phyloP scores from a whole-genome alignment of 2,888 invertebrate genomes.

The Campoletis raptor region DNA sequence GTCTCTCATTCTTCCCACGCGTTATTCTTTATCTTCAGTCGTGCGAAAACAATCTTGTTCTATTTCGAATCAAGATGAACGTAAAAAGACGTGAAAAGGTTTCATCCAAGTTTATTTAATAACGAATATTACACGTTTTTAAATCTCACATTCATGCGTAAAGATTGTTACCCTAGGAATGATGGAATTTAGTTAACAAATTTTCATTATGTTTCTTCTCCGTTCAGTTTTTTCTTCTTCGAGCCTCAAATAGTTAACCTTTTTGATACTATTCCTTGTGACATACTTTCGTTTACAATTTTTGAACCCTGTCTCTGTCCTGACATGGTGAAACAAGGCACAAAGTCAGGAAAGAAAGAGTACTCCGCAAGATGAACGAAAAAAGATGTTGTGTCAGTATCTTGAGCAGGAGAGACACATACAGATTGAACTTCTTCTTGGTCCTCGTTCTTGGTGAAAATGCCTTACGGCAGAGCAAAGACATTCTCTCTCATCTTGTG shows the following conservation, averaged over 20 bases:
- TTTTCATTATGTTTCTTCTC: not conserved
- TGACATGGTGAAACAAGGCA: not conserved
- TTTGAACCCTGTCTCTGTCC: conserved; percentile 21
- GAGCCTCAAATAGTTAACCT: too few species aligned
- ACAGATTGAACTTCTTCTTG: conserved; percentile 39
- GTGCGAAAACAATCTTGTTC: not conserved
- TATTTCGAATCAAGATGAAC: conserved; percentile 1
- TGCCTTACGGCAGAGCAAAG: conserved; percentile 83
- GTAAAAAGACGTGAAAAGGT: not conserved
- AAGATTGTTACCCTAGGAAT: too few species aligned
- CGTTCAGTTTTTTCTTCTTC: too few species aligned
- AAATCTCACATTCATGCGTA: not conserved
- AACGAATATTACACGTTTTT: not conserved
- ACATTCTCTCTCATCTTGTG: conserved; percentile 84
- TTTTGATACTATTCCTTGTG: not conserved
- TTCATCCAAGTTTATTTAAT: not conserved
- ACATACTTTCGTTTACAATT: conserved; percentile 48
- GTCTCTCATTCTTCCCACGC: conserved; percentile 48
- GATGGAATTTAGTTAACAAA: not conserved
- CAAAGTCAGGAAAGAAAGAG: not conserved
- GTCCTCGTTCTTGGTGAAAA: conserved; percentile 64
- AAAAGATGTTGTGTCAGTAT: conserved; percentile 23
- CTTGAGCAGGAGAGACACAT: conserved; percentile 31
- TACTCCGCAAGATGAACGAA: conserved; percentile 22
- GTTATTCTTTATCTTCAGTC: conserved; percentile 47